These are phyloP conservation scores for Hemaris fuciformis DNA, from an alignment of 2,888 invertebrate genomes.

Conservation along the genomic window DNA sequence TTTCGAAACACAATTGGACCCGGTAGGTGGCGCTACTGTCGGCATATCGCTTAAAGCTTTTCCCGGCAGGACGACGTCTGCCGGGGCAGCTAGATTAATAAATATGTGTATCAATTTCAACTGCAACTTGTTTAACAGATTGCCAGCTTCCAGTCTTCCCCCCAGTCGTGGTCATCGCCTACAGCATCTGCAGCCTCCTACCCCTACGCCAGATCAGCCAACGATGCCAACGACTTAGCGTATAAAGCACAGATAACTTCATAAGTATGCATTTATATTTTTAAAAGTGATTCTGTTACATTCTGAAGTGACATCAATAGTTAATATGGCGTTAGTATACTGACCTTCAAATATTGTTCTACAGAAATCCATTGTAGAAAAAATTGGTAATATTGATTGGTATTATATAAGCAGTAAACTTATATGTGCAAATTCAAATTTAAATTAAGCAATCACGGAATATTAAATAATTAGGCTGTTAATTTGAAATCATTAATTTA, in stretches of 20 bases:
- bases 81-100: no score
- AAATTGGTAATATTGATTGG: no score
- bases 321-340: no score
- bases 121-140: slow-evolving; percentile 35
- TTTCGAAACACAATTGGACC: no score
- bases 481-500: not conserved
- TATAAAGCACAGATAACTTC: slow-evolving; percentile 84
- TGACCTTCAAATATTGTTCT: no score
- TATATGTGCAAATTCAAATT: no score
- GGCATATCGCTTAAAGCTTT: no score
- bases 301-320: not conserved
- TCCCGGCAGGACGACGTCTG: no score
- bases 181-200: slow-evolving; percentile 67
- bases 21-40: no score
- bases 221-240: slow-evolving; percentile 86
- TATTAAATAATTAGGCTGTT: not conserved
- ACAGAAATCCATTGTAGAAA: no score
- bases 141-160: slow-evolving; percentile 60
- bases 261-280: slow-evolving; percentile 31
- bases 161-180: slow-evolving; percentile 70
- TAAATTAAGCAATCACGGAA: no score
- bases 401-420: no score
- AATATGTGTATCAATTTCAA: not conserved
- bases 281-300: not conserved
- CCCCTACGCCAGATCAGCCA: slow-evolving; percentile 72